These are phyloP conservation scores for Potorous gilbertii DNA, from an alignment of 2,797 vertebrate genomes.

Conservation along the genomic window DNA sequence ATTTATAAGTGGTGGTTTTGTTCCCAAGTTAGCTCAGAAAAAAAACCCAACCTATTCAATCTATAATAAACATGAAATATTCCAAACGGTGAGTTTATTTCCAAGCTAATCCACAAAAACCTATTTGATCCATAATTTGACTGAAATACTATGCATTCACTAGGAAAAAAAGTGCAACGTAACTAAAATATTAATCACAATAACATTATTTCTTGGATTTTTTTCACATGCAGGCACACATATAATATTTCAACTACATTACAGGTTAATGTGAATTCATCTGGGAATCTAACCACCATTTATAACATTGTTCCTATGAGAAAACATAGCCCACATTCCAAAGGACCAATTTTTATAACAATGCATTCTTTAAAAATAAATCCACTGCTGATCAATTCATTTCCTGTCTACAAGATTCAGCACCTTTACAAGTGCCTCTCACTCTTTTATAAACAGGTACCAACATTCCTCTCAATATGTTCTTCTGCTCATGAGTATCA, in stretches of 20 bases:
- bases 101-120: background rate
- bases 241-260: background rate
- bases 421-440: background rate
- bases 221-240: background rate
- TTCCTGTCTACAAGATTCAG: background rate
- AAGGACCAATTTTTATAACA: background rate
- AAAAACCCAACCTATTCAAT: too few species aligned
- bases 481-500: background rate
- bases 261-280: background rate
- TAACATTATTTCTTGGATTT: background rate
- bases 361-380: background rate
- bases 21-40: background rate
- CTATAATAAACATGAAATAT: background rate
- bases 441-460: background rate
- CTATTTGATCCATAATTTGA: constrained; percentile 5
- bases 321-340: background rate
- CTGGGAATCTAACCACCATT: background rate
- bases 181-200: background rate
- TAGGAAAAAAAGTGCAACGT: background rate
- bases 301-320: background rate
- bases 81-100: background rate
- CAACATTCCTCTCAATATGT: background rate
- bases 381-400: background rate
- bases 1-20: background rate
- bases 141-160: background rate